These are phyloP conservation scores for Hippopotamus amphibius DNA, from an alignment of 2,113 vertebrate genomes.

Conservation along the genomic window DNA sequence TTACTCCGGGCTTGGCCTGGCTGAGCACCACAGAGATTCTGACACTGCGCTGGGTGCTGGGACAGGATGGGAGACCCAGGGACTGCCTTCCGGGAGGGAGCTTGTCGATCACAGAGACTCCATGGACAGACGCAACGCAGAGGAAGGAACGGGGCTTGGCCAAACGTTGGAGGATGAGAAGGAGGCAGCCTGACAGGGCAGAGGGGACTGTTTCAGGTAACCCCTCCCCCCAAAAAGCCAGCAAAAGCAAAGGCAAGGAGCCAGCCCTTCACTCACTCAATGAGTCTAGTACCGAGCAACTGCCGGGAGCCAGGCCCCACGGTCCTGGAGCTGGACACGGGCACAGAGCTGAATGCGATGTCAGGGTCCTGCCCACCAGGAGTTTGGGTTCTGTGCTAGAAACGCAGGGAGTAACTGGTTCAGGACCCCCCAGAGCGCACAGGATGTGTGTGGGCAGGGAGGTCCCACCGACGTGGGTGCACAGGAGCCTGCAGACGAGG, in stretches of 20 bases:
- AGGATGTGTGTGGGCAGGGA: too few relatives aligned
- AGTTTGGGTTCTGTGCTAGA: background rate
- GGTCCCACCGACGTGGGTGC: background rate
- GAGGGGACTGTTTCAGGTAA: background rate
- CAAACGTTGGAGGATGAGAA: background rate
- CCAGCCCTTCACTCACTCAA: background rate
- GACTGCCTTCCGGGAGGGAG: background rate
- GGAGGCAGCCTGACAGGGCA: background rate
- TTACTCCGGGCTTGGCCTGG: background rate
- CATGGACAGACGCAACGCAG: background rate
- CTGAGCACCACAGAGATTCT: background rate
- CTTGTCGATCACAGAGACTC: background rate
- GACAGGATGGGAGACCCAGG: background rate
- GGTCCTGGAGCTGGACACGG: background rate
- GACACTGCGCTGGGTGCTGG: background rate
- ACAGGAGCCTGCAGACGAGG: fast-evolving
- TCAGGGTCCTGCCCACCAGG: background rate
- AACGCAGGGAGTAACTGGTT: background rate
- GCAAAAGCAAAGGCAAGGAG: background rate
- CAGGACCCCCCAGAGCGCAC: background rate
- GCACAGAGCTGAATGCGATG: background rate
- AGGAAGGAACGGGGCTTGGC: background rate
- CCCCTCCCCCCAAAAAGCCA: background rate
- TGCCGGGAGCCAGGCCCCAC: background rate
- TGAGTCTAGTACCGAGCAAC: background rate